Evolutionary conservation across 2,888 invertebrate species (phyloP).

Genomic region (Sthenelais limicola): DNA sequence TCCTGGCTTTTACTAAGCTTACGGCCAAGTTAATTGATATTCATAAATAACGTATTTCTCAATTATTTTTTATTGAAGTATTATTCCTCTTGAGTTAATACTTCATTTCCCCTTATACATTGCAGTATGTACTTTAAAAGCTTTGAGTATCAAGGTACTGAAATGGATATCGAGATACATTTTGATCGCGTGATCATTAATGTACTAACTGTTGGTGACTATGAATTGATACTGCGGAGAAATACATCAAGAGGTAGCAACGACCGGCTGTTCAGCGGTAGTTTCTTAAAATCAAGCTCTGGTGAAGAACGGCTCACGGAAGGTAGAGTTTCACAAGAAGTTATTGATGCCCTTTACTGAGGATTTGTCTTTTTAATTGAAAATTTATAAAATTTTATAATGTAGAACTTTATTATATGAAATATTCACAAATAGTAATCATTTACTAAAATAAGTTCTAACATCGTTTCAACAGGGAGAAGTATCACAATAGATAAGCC

Average conservation of each 20-base stretch:
- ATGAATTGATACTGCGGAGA: slow-evolving; percentile 47
- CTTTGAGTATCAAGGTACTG: slow-evolving; percentile 49
- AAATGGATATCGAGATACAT: slow-evolving; percentile 19
- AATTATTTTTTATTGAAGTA: too few relatives aligned
- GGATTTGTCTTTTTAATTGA: not conserved
- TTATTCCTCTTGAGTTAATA: too few relatives aligned
- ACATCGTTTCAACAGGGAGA: slow-evolving; percentile 39
- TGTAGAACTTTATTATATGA: not conserved
- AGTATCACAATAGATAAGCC: slow-evolving; percentile 49
- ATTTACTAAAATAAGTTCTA: too few relatives aligned
- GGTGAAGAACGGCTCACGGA: not conserved
- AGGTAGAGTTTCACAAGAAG: not conserved
- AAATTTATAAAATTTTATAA: not conserved
- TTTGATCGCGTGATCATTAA: slow-evolving; percentile 41
- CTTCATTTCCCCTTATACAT: too few relatives aligned
- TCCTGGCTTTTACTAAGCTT: too few relatives aligned
- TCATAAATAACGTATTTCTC: too few relatives aligned
- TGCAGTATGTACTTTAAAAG: slow-evolving; percentile 45
- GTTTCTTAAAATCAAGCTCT: not conserved
- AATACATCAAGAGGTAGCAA: slow-evolving; percentile 44
- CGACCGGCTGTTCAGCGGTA: slow-evolving; percentile 41
- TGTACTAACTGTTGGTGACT: slow-evolving; percentile 29
- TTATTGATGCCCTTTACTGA: not conserved
- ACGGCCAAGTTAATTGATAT: too few relatives aligned
- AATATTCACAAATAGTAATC: not conserved